Conservation (phyloP, 2,888 invertebrate species). For the Dorcus hopei region DNA sequence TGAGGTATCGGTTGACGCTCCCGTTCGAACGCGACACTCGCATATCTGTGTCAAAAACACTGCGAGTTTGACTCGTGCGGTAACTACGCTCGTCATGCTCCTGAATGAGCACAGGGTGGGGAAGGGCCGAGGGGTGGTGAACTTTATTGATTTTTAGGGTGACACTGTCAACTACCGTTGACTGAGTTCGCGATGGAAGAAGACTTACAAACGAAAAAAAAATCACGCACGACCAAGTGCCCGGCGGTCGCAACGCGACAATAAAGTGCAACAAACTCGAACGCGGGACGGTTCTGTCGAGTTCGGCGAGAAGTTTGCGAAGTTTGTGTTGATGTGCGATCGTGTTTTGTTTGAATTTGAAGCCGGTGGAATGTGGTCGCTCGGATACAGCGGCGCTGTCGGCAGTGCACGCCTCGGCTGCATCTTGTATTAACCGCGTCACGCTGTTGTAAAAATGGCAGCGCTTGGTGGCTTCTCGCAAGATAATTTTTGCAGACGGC, state of each 20-base stretch:
- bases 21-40: slow-evolving; percentile 11
- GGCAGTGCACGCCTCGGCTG: slow-evolving; percentile 45
- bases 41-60: slow-evolving; percentile 16
- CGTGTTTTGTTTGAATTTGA: slow-evolving; percentile 43
- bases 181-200: slow-evolving; percentile 54
- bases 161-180: slow-evolving; percentile 61
- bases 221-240: slow-evolving; percentile 39
- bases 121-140: slow-evolving; percentile 52
- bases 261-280: slow-evolving; percentile 7
- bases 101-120: slow-evolving; percentile 48
- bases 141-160: slow-evolving; percentile 66
- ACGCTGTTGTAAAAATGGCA: slow-evolving; percentile 54
- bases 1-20: slow-evolving; percentile 32
- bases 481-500: slow-evolving; percentile 53
- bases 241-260: slow-evolving; percentile 5
- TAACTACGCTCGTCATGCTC: slow-evolving; percentile 36
- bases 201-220: slow-evolving; percentile 53
- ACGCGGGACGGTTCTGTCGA: slow-evolving; percentile 9
- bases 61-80: slow-evolving; percentile 16
- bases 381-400: slow-evolving; percentile 38
- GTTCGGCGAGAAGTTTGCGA: slow-evolving; percentile 26
- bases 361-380: slow-evolving; percentile 48
- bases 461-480: slow-evolving; percentile 50
- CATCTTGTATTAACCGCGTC: slow-evolving; percentile 44
- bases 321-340: slow-evolving; percentile 35